Evolutionary conservation across 1,140 invertebrate genomes (phyloP).

Genomic region (Helicoverpa zea): DNA sequence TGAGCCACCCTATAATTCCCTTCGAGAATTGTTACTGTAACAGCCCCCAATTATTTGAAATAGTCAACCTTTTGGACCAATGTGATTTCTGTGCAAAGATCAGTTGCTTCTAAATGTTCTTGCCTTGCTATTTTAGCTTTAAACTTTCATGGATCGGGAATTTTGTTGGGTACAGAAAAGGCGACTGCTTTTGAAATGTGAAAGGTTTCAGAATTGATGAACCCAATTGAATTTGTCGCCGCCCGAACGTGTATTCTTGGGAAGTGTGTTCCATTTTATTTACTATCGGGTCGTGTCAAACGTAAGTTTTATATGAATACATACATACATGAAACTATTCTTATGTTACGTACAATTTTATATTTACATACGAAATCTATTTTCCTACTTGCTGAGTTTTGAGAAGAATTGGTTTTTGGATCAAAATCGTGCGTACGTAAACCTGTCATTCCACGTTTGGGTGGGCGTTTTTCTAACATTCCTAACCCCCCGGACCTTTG

Average conservation of each 20-base stretch:
- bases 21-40: slow-evolving; percentile 17
- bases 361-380: no score
- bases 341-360: no score
- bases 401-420: no score
- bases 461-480: no score
- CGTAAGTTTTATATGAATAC: not conserved
- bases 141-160: slow-evolving; percentile 14
- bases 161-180: not conserved
- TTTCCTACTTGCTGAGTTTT: no score
- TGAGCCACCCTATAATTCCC: not conserved
- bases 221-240: slow-evolving; percentile 25
- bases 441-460: no score
- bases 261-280: not conserved
- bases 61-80: slow-evolving; percentile 17
- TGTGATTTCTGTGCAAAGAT: not conserved
- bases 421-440: no score
- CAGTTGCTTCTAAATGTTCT: slow-evolving; percentile 20
- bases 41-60: slow-evolving; percentile 16
- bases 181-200: slow-evolving; percentile 7
- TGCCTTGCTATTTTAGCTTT: not conserved
- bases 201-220: slow-evolving; percentile 38
- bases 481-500: no score
- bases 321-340: not conserved
- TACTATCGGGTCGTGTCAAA: not conserved
- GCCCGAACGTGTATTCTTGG: slow-evolving; percentile 4